Evolutionary conservation across 2,113 vertebrate genomes (phyloP).

Genomic region (Corythaixoides concolor): DNA sequence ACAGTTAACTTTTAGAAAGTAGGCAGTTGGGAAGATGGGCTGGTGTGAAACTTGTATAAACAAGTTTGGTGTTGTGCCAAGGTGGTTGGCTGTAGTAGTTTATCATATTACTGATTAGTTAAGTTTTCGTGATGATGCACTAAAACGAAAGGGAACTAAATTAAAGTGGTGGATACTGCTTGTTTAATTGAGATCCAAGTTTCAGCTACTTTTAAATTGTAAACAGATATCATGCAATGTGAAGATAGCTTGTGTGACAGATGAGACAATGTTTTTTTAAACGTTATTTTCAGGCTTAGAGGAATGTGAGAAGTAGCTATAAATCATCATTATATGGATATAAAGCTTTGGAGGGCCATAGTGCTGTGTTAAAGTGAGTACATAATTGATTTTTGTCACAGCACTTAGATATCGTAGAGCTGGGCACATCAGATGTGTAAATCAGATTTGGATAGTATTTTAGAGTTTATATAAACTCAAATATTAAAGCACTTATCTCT

Average conservation of each 20-base stretch:
- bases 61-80: background rate
- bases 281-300: background rate
- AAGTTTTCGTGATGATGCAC: background rate
- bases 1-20: background rate
- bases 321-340: background rate
- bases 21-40: background rate
- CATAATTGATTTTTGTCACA: background rate
- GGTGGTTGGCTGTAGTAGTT: background rate
- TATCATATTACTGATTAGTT: background rate
- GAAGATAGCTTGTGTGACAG: background rate
- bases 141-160: background rate
- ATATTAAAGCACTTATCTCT: background rate
- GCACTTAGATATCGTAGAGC: background rate
- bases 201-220: background rate
- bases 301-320: background rate
- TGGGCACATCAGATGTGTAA: background rate
- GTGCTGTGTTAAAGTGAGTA: background rate
- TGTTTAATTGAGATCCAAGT: background rate
- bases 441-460: background rate
- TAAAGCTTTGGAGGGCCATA: background rate
- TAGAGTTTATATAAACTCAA: background rate
- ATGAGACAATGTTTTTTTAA: background rate
- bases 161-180: background rate
- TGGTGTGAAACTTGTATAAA: background rate
- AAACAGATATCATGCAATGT: background rate